Base-by-base conservation (phyloP, 1,140 invertebrate species). In the Anastrepha ludens region DNA sequence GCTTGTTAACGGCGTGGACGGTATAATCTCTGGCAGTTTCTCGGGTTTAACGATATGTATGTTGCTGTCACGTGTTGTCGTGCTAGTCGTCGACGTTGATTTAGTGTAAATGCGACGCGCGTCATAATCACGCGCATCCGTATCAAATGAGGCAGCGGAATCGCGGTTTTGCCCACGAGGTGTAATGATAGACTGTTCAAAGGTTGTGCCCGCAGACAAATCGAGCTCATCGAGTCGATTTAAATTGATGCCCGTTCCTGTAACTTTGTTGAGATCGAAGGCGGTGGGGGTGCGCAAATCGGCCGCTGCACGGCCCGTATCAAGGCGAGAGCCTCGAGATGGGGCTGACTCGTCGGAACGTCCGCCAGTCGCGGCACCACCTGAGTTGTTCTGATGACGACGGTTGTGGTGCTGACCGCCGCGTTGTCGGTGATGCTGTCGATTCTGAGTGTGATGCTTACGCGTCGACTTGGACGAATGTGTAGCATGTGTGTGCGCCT, bases 31-130 rank as follows among this genome's bases (percentile, higher is more conserved):
- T 0, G 91, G 90, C 47, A 93, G 62, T 11, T 90, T 89, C 47
- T 93, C 92, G 2, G 92, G 90, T 7, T 89, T 90, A 6, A 93
- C 92, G 41, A 91, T 91, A 70, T 93, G 92, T n/a, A 93, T 93
- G 62, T 90, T 92, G 87, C 92, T 93, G 44, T 93, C 93, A 1
- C 90, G 89, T 1, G 91, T 92, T 20, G 92, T 92, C 15, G 91
- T 92, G 13, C 67, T 87, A 47, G 81, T 87, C 2, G 88, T 29
- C 17, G 87, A 65, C 4, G 88, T 87, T 67, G 89, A 65, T 64
- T 88, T 87, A 13, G 78, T n/a, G 58, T 86, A 59, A 9, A 41
- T 67, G 81, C 81, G 15, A 11, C 81, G 74, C 9, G 47, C 9
- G 20, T 81, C 74, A n/a, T 81, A 87, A 85, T 59, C 70, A 50